Conservation (phyloP, 2,797 vertebrate species). For the Alectoris magna region DNA sequence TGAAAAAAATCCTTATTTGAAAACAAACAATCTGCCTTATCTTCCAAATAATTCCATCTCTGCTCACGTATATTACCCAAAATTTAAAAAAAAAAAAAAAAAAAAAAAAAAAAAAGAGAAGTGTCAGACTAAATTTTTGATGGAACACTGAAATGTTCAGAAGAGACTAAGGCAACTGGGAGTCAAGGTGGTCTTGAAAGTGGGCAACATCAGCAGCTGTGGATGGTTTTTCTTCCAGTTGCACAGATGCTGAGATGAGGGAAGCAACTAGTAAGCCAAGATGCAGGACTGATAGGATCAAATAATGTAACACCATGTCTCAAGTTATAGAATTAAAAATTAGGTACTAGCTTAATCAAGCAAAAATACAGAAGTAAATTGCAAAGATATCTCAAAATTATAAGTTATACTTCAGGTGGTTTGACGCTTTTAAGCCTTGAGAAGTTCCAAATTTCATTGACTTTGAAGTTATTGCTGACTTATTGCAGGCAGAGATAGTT, state of each 20-base stretch:
- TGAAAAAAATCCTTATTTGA: neutral
- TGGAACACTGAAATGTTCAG: neutral
- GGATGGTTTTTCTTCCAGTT: neutral
- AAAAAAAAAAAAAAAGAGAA: neutral
- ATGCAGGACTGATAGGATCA: neutral
- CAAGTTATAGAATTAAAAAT: neutral
- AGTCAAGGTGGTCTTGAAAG: neutral
- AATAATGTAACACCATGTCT: neutral
- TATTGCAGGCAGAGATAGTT: neutral
- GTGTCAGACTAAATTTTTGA: neutral
- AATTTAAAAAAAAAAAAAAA: neutral
- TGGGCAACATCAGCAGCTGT: neutral
- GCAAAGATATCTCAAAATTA: neutral
- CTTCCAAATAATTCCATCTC: neutral
- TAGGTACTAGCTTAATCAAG: neutral
- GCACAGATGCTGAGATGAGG: neutral
- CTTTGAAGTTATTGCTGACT: conserved; percentile 14
- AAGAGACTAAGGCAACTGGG: neutral
- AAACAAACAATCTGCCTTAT: neutral
- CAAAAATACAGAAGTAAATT: neutral
- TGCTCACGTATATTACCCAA: neutral
- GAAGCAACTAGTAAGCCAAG: neutral
- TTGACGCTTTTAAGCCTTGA: neutral
- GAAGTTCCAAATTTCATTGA: neutral
- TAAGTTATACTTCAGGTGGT: neutral